Evolutionary conservation across 2,888 invertebrate genomes (phyloP), one percentile per base, ranked within the genome.

Genomic region (Heliconius cydno): DNA sequence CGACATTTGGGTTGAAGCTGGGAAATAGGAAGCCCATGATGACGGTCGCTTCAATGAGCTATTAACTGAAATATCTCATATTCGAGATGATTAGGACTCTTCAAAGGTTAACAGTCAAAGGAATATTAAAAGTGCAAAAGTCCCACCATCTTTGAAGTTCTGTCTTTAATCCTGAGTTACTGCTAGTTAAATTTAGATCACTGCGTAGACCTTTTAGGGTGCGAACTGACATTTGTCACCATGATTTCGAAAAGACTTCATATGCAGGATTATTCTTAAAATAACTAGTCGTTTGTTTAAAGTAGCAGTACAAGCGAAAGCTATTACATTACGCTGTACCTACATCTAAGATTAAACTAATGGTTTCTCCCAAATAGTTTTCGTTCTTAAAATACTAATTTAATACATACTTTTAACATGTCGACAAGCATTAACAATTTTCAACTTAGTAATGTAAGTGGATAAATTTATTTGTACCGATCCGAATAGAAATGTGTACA

Each of bases 141-240:
- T 89, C 89, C 90, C 86, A 66, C 28, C 57, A 76, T 46, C 71
- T 65, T 78, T 76, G 46, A 75, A 57, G 67, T 52, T 28, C 28
- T 66, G 41, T 41, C 70, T 28, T 57, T 81, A 80, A 81, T 78
- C 80, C 78, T 74, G 76, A 81, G 68, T 81, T 80, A 80, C 78
- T 76, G 88, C 84, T 90, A 92, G 92, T 87, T 90, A 86, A 89
- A 93, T 91, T 91, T 92, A 91, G 92, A 92, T 89, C 88, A 88
- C 87, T 86, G 87, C 87, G 77, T 80, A 81, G 78, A 78, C 71
- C 75, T 77, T 80, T 88, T 87, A 87, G 84, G 81, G 87, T 52
- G 68, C 52, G 72, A n/a, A 75, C 22, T 72, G 57, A 66, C 82
- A 82, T 82, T 81, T 82, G 65, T 78, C 73, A 78, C 57, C 75